phyloP scores from a whole-genome alignment of 2,888 invertebrate species.

The Erannis defoliaria region DNA sequence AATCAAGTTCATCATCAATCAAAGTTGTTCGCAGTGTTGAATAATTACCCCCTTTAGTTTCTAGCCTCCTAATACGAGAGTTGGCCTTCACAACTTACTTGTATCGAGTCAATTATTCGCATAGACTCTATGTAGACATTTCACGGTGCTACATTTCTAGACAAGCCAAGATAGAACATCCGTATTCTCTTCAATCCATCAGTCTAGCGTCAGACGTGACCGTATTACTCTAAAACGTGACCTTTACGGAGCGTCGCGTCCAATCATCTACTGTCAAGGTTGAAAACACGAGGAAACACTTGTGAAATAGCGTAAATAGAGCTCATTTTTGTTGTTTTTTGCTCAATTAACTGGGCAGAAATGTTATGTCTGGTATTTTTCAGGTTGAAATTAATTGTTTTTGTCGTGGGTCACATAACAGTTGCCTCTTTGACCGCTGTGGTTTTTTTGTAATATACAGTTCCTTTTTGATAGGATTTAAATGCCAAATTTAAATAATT shows the following conservation, averaged over 20 bases:
- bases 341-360: neutral
- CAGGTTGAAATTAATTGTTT: neutral
- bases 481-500: too few relatives aligned
- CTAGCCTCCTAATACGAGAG: neutral
- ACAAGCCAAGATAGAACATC: conserved; percentile 5
- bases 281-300: conserved; percentile 29
- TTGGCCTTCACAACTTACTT: neutral
- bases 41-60: too few relatives aligned
- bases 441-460: too few relatives aligned
- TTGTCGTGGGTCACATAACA: neutral
- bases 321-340: conserved; percentile 4
- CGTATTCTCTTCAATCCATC: conserved; percentile 23
- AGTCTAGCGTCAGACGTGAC: conserved; percentile 25
- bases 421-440: neutral
- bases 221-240: conserved; percentile 27
- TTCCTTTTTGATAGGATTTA: too few relatives aligned
- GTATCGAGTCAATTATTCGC: neutral
- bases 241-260: conserved; percentile 23
- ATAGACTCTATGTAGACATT: neutral
- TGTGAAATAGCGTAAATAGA: conserved; percentile 11
- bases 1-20: too few relatives aligned
- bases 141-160: neutral
- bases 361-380: neutral
- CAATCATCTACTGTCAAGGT: conserved; percentile 33
- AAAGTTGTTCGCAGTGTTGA: too few relatives aligned